A percentile compares a stretch with the other conserved stretches of the same genome.
Conservation (phyloP, 1,140 invertebrate species). For the Brachionus sp. region DNA sequence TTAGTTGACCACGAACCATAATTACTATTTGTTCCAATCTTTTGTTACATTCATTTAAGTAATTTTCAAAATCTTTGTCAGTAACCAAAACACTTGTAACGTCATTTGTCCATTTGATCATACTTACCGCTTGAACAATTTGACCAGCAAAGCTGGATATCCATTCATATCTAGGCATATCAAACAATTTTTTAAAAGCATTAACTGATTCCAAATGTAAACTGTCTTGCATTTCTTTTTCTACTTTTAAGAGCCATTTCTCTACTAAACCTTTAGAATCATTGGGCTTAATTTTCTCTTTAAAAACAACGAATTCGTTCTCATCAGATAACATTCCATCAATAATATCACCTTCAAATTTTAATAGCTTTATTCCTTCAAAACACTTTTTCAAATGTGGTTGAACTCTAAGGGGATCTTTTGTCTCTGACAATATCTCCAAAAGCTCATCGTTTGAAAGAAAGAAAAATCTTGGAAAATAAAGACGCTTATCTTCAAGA, state of each 20-base stretch:
- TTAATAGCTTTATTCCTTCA: slow-evolving; percentile 64
- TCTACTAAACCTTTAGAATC: slow-evolving; percentile 67
- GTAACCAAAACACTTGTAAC: slow-evolving; percentile 50
- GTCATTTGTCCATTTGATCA: not conserved
- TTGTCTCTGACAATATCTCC: slow-evolving; percentile 87
- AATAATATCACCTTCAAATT: slow-evolving; percentile 70
- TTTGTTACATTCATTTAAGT: slow-evolving; percentile 53
- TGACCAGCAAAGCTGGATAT: slow-evolving; percentile 67
- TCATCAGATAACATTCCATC: slow-evolving; percentile 78
- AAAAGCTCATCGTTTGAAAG: slow-evolving; percentile 81
- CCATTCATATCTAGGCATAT: slow-evolving; percentile 66
- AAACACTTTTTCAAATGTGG: slow-evolving; percentile 69
- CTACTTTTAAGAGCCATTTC: slow-evolving; percentile 60
- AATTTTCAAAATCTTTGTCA: slow-evolving; percentile 49
- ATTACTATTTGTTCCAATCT: slow-evolving; percentile 60
- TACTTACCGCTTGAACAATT: slow-evolving; percentile 66
- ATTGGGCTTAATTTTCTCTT: slow-evolving; percentile 74
- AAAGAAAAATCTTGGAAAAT: slow-evolving; percentile 70
- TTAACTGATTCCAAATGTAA: slow-evolving; percentile 54
- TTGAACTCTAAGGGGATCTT: slow-evolving; percentile 84
- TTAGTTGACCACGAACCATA: slow-evolving; percentile 59
- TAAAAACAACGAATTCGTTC: slow-evolving; percentile 75
- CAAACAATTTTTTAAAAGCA: slow-evolving; percentile 52
- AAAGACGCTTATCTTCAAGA: slow-evolving; percentile 59
- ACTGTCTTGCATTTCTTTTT: slow-evolving; percentile 58